Evolutionary conservation across 2,888 invertebrate species (phyloP), one percentile per base, ranked within the genome.

Genomic region (Noctua pronuba): DNA sequence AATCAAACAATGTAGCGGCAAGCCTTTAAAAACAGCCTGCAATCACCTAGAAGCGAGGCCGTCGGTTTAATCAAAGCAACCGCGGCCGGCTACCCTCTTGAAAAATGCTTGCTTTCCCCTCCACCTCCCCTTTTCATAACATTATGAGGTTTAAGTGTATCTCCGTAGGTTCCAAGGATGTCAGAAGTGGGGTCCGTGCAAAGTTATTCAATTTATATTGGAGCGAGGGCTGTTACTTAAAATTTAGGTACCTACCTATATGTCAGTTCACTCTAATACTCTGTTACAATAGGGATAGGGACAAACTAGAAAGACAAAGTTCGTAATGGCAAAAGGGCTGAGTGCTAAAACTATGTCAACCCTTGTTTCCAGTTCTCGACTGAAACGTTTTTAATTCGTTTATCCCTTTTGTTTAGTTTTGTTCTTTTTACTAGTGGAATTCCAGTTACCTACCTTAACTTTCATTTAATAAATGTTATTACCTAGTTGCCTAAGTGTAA

Each of bases 161-260:
- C 75, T 77, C 60, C 24, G 64, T 35, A 52, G 46, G 21, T 64
- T 60, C 41, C 64, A 60, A 85, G 58, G 73, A 69, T 64, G 28
- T 60, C 52, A 62, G 64, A 84, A 84, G 68, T 78, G 62, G 46
- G 55, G 52, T n/a, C 24, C 64, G 70, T 73, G 71, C 73, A 60
- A 66, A 86, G 78, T 80, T 75, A 85, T 85, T 87, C 66, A 85
- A 85, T 83, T 80, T 80, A 24, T 13, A 41, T 31, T 58, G 44
- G 35, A 67, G 73, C 64, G 66, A 77, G 73, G 62, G 76, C n/a
- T 78, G 69, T 75, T 64, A 66, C 68, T 18, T 62, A 28, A 28
- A 75, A 52, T 49, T 35, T 31, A 70, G 4, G 21, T 77, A 31
- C 16, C 11, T 31, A n/a, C 11, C 24, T 52, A 35, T 18, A 31